phyloP scores from a whole-genome alignment of 2,888 invertebrate species.

The Ormyrus nitidulus region DNA sequence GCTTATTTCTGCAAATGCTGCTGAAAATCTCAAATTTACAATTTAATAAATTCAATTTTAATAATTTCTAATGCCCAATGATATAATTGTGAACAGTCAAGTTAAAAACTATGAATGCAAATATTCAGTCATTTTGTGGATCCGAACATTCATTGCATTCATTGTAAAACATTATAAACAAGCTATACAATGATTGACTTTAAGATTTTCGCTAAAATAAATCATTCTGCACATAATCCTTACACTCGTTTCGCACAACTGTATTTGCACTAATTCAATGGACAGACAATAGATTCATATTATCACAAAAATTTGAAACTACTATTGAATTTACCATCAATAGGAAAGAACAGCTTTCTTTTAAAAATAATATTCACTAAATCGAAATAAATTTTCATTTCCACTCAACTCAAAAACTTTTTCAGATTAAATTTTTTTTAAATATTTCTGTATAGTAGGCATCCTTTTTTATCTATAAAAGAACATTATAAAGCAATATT shows the following conservation, averaged over 20 bases:
- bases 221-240: constrained; percentile 9
- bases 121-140: constrained; percentile 44
- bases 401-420: background rate
- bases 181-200: constrained; percentile 42
- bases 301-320: constrained; percentile 47
- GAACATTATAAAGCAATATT: no score
- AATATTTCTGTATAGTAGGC: no score
- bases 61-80: constrained; percentile 25
- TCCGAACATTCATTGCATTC: constrained; percentile 39
- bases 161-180: constrained; percentile 31
- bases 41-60: constrained; percentile 10
- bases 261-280: constrained; percentile 34
- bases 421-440: no score
- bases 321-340: constrained; percentile 14
- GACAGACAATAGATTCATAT: constrained; percentile 45
- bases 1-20: no score
- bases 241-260: constrained; percentile 5
- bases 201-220: constrained; percentile 38
- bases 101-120: constrained; percentile 32
- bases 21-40: constrained; percentile 15
- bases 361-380: constrained; percentile 2
- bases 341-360: constrained; percentile 22
- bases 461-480: no score
- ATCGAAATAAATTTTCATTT: background rate
- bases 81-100: constrained; percentile 20